Evolutionary conservation across 30 jellyfish, hydroid and myxozoan species (phyloP).

Genomic region (Catostylus mosaicus): DNA sequence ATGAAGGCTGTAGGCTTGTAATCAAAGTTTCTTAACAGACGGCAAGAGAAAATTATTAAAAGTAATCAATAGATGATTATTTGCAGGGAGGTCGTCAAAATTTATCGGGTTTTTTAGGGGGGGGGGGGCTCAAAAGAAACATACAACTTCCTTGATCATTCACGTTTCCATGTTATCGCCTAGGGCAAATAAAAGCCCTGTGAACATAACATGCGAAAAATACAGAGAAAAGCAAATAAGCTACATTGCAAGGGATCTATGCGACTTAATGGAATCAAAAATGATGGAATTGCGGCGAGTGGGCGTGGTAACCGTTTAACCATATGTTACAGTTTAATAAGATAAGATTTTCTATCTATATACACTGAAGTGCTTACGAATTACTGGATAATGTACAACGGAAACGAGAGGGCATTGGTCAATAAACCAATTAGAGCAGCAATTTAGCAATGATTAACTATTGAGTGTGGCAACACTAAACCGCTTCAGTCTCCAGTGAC

Average conservation of each 20-base stretch:
- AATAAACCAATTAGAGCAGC: not conserved
- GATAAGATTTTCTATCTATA: conserved; percentile 3
- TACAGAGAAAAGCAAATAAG: not conserved
- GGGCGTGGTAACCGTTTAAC: conserved; percentile 36
- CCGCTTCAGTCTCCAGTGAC: not conserved
- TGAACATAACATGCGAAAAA: no score
- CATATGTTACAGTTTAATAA: conserved; percentile 21
- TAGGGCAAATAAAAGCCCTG: no score
- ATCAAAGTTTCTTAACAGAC: no score
- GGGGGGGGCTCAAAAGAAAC: no score
- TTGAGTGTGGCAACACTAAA: not conserved
- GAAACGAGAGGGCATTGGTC: not conserved
- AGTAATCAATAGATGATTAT: no score
- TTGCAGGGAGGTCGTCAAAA: no score
- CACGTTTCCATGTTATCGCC: no score
- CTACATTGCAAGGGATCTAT: not conserved
- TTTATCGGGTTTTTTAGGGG: no score
- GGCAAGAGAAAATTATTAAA: no score
- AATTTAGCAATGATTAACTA: not conserved
- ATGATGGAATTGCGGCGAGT: conserved; percentile 19
- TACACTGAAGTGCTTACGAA: not conserved
- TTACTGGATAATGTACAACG: not conserved
- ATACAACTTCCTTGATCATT: no score
- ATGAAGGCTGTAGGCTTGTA: no score
- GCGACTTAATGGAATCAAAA: not conserved